Conservation (phyloP, 2,113 vertebrate species). For the Otolemur garnettii region DNA sequence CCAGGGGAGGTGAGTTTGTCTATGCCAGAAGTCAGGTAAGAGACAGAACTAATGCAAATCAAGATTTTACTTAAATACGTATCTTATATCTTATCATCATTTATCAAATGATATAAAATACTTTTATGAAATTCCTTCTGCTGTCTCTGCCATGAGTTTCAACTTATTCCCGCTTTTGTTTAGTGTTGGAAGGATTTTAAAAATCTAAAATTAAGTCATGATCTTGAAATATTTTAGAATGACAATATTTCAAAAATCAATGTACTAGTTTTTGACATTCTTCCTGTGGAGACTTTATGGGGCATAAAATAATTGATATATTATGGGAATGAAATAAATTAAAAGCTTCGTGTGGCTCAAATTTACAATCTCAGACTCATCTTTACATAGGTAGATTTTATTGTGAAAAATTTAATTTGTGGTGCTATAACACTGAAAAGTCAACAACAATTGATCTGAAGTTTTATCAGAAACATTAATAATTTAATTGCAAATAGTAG, state of each 20-base stretch:
- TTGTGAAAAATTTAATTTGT: slow-evolving; percentile 85
- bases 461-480: slow-evolving; percentile 92
- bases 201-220: background rate
- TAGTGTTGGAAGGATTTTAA: background rate
- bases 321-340: slow-evolving; percentile 65
- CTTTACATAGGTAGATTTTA: slow-evolving; percentile 83
- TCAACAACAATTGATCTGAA: slow-evolving; percentile 90
- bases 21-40: background rate
- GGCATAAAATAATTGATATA: slow-evolving; percentile 6
- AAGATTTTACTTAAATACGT: background rate
- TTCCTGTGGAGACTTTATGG: slow-evolving; percentile 41
- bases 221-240: background rate
- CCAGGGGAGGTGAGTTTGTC: background rate
- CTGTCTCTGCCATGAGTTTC: background rate
- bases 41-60: background rate
- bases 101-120: rapidly evolving
- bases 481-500: slow-evolving; percentile 94
- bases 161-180: background rate
- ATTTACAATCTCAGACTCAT: slow-evolving; percentile 61
- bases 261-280: background rate
- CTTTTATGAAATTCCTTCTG: background rate
- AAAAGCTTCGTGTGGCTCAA: slow-evolving; percentile 71
- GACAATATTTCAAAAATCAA: slow-evolving; percentile 6
- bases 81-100: background rate
- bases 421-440: slow-evolving; percentile 85